Conservation (phyloP, 2,888 invertebrate genomes). For the Cheilosia vulpina region DNA sequence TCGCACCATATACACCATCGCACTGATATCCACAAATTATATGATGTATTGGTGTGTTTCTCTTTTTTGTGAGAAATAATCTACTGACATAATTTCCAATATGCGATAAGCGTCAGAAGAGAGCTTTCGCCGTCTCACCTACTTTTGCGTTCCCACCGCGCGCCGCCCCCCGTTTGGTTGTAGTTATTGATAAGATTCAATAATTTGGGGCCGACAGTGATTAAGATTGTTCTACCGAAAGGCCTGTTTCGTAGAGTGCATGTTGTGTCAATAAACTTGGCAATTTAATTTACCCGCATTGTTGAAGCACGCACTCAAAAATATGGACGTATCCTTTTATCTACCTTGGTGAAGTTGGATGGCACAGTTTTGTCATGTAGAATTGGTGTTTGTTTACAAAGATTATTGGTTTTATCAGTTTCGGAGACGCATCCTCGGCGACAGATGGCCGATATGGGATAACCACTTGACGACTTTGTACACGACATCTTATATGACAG, state of each 20-base stretch:
- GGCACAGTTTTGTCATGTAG: conserved; percentile 9
- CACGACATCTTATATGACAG: too few species aligned
- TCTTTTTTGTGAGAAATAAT: conserved; percentile 46
- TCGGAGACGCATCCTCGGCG: neutral
- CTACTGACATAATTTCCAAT: conserved; percentile 65
- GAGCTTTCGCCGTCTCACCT: conserved; percentile 56
- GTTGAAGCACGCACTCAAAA: conserved; percentile 2
- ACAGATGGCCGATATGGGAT: neutral
- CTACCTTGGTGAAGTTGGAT: conserved; percentile 2
- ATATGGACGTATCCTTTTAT: conserved; percentile 10
- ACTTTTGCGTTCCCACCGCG: conserved; percentile 34
- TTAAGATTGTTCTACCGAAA: conserved; percentile 12
- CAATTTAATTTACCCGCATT: conserved; percentile 10
- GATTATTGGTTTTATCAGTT: neutral
- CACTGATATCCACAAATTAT: conserved; percentile 21
- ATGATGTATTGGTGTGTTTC: neutral
- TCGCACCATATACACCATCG: neutral
- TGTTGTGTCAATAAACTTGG: conserved; percentile 4
- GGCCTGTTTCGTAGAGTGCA: neutral
- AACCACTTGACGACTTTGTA: too few species aligned
- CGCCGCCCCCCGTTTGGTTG: conserved; percentile 3
- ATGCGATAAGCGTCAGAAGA: conserved; percentile 36
- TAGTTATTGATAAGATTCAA: conserved; percentile 49
- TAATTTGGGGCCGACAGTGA: conserved; percentile 55
- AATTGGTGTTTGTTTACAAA: neutral